Evolutionary conservation across 2,797 vertebrate genomes (phyloP).

Genomic region (Adelosebastes latens): DNA sequence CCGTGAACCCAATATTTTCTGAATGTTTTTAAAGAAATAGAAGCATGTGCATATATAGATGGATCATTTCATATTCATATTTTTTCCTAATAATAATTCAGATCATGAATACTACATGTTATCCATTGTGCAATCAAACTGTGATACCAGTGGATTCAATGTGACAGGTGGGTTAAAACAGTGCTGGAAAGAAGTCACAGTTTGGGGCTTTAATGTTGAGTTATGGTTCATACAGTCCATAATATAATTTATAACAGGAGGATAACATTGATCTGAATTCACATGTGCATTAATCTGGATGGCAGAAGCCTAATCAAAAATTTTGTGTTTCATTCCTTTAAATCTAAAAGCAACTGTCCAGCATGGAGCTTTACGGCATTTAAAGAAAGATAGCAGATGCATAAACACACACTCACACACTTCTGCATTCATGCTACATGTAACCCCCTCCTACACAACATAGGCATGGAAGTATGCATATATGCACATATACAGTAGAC

Average conservation of each 20-base stretch:
- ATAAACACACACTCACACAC: background rate
- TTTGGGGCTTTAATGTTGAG: background rate
- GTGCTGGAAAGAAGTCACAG: background rate
- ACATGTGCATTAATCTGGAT: background rate
- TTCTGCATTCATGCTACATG: background rate
- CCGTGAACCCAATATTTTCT: no score
- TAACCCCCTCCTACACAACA: background rate
- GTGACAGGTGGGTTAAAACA: background rate
- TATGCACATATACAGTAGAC: background rate
- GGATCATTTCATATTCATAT: background rate
- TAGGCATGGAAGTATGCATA: background rate
- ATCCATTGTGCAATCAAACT: background rate
- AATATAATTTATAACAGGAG: background rate
- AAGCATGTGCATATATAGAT: background rate
- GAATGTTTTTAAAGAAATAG: background rate
- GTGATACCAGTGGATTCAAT: background rate
- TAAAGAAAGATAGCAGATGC: background rate
- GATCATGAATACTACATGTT: background rate
- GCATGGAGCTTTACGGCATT: background rate
- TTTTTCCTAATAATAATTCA: background rate
- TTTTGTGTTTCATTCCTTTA: background rate
- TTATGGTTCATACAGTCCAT: background rate
- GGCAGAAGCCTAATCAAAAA: background rate
- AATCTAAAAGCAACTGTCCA: background rate
- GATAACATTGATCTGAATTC: background rate